phyloP scores from a whole-genome alignment of 2,888 invertebrate species.

The Gasteruption jaculator region DNA sequence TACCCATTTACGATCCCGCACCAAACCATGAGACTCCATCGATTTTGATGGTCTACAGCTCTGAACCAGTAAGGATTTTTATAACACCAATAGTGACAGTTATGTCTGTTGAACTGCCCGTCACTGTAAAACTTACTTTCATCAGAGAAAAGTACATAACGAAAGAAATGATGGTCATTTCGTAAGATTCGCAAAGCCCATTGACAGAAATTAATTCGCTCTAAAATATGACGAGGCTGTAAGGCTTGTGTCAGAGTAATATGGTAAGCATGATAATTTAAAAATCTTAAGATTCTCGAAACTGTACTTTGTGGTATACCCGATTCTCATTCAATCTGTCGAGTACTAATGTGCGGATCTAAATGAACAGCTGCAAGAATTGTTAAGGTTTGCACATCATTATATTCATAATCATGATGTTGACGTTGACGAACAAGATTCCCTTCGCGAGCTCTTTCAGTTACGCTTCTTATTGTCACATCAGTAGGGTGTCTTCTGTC shows the following conservation, averaged over 20 bases:
- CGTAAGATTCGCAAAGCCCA: slow-evolving; percentile 12
- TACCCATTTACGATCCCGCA: slow-evolving; percentile 21
- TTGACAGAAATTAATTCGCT: slow-evolving; percentile 14
- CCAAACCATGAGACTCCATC: slow-evolving; percentile 25
- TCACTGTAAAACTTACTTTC: slow-evolving; percentile 26
- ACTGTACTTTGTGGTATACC: slow-evolving; percentile 5
- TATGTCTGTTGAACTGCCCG: slow-evolving; percentile 29
- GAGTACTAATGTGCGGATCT: background rate
- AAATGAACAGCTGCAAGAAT: background rate
- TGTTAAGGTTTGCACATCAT: background rate
- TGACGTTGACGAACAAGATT: no score
- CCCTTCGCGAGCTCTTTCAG: no score
- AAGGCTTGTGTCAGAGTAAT: slow-evolving; percentile 13
- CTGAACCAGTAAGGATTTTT: slow-evolving; percentile 27
- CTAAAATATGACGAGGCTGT: background rate
- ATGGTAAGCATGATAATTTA: slow-evolving; percentile 14
- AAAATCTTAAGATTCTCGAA: background rate
- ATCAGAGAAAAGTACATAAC: slow-evolving; percentile 24
- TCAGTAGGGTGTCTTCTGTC: no score
- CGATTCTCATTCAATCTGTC: slow-evolving; percentile 1
- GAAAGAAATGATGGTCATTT: slow-evolving; percentile 12
- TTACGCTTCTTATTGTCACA: no score
- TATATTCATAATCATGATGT: no score
- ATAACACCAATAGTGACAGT: slow-evolving; percentile 27
- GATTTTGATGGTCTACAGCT: slow-evolving; percentile 25